Conservation (phyloP, 1,140 invertebrate species). For the Drosophila mojavensis region DNA sequence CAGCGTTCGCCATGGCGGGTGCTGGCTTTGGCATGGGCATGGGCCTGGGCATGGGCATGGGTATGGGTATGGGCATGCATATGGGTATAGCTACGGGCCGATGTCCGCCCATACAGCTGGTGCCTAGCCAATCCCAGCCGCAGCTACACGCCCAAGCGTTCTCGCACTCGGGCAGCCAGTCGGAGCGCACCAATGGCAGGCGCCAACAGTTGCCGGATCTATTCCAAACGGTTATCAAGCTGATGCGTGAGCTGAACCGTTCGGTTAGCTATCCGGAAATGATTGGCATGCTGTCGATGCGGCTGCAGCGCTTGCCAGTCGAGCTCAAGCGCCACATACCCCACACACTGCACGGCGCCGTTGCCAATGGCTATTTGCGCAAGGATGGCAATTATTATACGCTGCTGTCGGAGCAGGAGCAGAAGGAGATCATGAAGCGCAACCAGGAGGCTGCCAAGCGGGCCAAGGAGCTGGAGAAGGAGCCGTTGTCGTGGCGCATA, state of each 20-base stretch:
- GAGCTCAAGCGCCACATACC: constrained; percentile 68
- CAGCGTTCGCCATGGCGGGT: too few relatives aligned
- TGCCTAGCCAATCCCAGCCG: constrained; percentile 40
- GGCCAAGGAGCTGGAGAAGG: constrained; percentile 67
- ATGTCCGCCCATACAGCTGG: neutral
- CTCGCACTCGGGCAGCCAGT: constrained; percentile 1
- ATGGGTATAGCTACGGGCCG: neutral
- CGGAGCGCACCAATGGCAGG: constrained; percentile 9
- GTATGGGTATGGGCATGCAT: neutral
- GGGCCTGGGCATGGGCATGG: neutral
- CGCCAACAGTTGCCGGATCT: constrained; percentile 57
- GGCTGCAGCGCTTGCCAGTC: constrained; percentile 51
- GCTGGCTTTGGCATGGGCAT: neutral
- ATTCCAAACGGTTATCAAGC: constrained; percentile 38
- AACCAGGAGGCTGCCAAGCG: constrained; percentile 58
- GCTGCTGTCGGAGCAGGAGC: constrained; percentile 56
- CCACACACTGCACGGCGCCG: constrained; percentile 55
- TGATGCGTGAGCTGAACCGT: constrained; percentile 54
- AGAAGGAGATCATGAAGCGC: constrained; percentile 58
- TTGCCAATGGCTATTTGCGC: constrained; percentile 54
- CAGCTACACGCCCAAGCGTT: constrained; percentile 1
- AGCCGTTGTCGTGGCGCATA: constrained; percentile 68
- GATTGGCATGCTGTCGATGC: constrained; percentile 39
- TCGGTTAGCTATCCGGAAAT: constrained; percentile 70
- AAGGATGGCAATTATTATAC: constrained; percentile 69